These are phyloP conservation scores for Poeciliopsis turneri DNA, from an alignment of 2,797 vertebrate species.

Conservation along the genomic window DNA sequence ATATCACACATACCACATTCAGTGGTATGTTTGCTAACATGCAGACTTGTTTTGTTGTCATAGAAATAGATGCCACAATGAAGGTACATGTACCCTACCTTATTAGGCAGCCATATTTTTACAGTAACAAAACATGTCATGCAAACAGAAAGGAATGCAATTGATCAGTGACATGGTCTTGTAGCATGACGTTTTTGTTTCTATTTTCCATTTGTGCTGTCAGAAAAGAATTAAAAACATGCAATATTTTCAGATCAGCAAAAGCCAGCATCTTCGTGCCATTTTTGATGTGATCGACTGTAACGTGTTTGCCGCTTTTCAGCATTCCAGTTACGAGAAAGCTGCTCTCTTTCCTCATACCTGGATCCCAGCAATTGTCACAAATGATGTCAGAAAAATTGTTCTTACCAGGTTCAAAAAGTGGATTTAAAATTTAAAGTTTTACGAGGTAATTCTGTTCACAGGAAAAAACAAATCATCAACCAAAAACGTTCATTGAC, in stretches of 20 bases:
- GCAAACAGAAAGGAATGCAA: conserved; percentile 11
- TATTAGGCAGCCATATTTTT: conserved; percentile 15
- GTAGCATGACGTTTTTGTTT: background rate
- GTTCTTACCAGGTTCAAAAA: conserved; percentile 6
- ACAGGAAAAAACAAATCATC: background rate
- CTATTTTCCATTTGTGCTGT: background rate
- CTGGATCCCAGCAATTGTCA: background rate
- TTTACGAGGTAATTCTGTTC: background rate
- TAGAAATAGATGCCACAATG: background rate
- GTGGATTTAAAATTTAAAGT: background rate
- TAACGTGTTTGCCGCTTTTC: background rate
- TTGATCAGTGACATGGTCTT: conserved; percentile 8
- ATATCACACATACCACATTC: background rate
- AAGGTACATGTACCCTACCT: conserved; percentile 3
- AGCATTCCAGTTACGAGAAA: background rate
- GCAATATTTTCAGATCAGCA: background rate
- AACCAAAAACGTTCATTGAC: background rate
- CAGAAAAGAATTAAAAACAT: background rate
- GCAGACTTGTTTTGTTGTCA: conserved; percentile 9
- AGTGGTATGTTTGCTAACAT: conserved; percentile 14
- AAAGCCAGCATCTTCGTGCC: background rate
- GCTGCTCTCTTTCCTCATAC: background rate
- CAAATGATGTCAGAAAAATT: background rate
- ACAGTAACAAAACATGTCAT: conserved; percentile 15
- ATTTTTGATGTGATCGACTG: conserved; percentile 1